Conservation (phyloP, 2,888 invertebrate genomes). For the Oithona nana region DNA sequence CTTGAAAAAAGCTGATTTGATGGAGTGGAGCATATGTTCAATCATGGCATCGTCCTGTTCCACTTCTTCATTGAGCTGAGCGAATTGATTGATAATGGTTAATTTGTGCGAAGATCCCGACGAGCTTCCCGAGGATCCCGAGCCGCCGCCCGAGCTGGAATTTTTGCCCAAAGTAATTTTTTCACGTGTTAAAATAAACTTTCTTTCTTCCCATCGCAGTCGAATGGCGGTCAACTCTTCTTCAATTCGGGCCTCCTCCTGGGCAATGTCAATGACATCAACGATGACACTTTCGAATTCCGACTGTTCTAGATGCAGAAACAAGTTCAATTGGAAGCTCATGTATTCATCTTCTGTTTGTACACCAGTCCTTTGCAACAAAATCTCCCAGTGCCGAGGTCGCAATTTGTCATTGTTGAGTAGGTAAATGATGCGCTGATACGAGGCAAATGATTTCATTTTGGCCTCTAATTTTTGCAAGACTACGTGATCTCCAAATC, state of each 20-base stretch:
- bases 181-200: not conserved
- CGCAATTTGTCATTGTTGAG: not conserved
- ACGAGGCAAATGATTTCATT: not conserved
- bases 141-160: not conserved
- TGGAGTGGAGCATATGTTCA: not conserved
- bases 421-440: not conserved
- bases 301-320: not conserved
- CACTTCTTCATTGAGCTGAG: not conserved
- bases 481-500: not conserved
- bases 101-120: no score
- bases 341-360: not conserved
- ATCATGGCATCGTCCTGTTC: not conserved
- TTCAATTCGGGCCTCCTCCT: constrained; percentile 6
- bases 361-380: not conserved
- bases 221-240: not conserved
- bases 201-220: not conserved
- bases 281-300: not conserved
- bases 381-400: constrained; percentile 2
- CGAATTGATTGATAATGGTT: not conserved
- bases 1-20: not conserved
- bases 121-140: no score
- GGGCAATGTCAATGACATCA: not conserved
- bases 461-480: not conserved
- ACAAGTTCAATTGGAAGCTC: not conserved
- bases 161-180: not conserved